phyloP scores from a whole-genome alignment of 2,888 invertebrate species.

The Tridacna crocea region DNA sequence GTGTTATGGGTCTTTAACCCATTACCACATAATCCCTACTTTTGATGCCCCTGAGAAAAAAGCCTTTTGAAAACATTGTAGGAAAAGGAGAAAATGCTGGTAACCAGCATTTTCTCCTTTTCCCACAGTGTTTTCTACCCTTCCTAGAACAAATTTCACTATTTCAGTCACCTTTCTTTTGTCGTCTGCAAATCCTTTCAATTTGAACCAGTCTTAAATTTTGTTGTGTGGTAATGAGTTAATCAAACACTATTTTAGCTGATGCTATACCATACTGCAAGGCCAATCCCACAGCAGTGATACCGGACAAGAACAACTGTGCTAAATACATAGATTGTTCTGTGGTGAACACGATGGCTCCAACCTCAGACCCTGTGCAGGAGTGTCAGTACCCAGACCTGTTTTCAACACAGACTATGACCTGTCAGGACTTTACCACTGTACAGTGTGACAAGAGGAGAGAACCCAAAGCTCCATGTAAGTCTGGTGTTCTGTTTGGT shows the following conservation, averaged over 20 bases:
- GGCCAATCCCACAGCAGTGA: slow-evolving; percentile 52
- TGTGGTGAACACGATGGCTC: slow-evolving; percentile 14
- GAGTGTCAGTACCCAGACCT: slow-evolving; percentile 66
- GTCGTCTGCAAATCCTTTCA: too few relatives aligned
- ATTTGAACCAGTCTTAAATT: too few relatives aligned
- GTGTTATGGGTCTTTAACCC: too few relatives aligned
- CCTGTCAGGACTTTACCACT: slow-evolving; percentile 58
- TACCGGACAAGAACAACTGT: slow-evolving; percentile 57
- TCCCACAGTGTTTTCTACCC: too few relatives aligned
- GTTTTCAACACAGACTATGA: slow-evolving; percentile 56
- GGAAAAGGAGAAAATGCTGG: too few relatives aligned
- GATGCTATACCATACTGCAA: slow-evolving; percentile 61
- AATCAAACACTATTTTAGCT: slow-evolving; percentile 36
- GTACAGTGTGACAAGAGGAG: slow-evolving; percentile 57
- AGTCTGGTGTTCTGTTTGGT: slow-evolving; percentile 19
- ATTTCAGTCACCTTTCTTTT: too few relatives aligned
- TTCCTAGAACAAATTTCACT: too few relatives aligned
- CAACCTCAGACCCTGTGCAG: slow-evolving; percentile 32
- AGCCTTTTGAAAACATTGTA: too few relatives aligned
- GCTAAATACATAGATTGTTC: slow-evolving; percentile 65
- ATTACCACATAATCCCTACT: too few relatives aligned
- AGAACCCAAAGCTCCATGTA: slow-evolving; percentile 66
- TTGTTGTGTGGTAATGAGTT: too few relatives aligned
- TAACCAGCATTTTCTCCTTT: too few relatives aligned
- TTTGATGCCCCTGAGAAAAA: too few relatives aligned